Base-by-base conservation (phyloP, 2,888 invertebrate genomes). In the Omphaloscelis lunosa region DNA sequence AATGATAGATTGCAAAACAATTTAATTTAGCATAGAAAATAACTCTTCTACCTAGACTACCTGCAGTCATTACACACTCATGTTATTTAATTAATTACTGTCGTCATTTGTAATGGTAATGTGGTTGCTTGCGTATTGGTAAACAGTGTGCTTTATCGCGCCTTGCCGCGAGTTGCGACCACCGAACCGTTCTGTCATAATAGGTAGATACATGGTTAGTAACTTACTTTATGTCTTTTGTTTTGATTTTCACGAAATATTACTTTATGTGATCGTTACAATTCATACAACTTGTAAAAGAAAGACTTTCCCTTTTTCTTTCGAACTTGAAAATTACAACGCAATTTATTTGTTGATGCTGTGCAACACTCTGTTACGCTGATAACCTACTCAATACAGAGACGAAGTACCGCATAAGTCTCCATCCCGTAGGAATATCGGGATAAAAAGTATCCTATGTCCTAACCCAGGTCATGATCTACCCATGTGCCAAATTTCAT, bases 141-240 rank as follows among this genome's bases (percentile, higher is more conserved):
- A 80, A 84, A 59, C 48, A 48, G 27, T 65, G 68, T 70, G 79
- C 78, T 75, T 78, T 75, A 78, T 63, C 70, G 83, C 72, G 72
- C 23, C 29, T 56, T 8, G 63, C 53, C 66, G 65, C 86, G 67
- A 67, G 39, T 70, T 0, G 45, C 59, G 65, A 82, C 17, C 34
- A 63, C 41, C 34, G 34, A 63, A 27, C 45, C 1, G 23, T 29
- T 34, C 20, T 56, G 27, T 29, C 41, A 72, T 27, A 53, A 71
- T n/a, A 51, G 20, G 17, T 48, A 17, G 45, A 7, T 56, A 17
- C 34, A 34, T 34, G 34, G 34, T 34, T 34, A 34, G 34, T 34
- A 34, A 34, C 17, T 27, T 53, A 59, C 29, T 45, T 59, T 41
- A 34, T 29, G 11, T 59, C 9, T 4, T 3, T 8, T 41, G 20